Evolutionary conservation across 2,113 vertebrate species (phyloP), one percentile per base, ranked within the genome.

Genomic region (Helogale parvula): DNA sequence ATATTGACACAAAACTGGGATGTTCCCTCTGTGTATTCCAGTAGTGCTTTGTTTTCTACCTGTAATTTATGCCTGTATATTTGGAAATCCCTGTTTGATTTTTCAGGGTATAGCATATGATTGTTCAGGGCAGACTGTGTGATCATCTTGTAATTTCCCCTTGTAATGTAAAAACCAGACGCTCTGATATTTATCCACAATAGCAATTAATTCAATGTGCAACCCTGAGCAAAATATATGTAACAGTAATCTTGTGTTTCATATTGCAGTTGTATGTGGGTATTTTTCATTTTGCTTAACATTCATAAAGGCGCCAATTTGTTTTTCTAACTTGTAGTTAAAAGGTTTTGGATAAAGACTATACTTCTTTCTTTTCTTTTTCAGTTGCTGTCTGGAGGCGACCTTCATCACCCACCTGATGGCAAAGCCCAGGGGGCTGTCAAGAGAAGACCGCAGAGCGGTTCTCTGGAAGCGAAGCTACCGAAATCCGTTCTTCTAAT

Each of bases 351-450:
- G n/a, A 77, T 92, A 33, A 86, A 74, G 2, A 93, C n/a, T 88
- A 14, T 85, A 41, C 82, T 66, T 54, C 45, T 66, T 54, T 54
- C 80, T 94, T 88, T 96, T 96, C 71, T 72, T 94, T 96, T 86
- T 71, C 74, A 99, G 99, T 98, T 66, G 98, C 98, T 85, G 98
- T 98, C 99, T 98, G 98, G 45, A 47, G 45, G 8, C 45, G 45
- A 47, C 7, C 45, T 47, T 47, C 45, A 47, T 47, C 45, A 47
- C 45, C 45, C 45, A 47, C 45, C 8, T 47, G 10, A 47, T 47
- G 45, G 45, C 45, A 47, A 8, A 47, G 45, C 45, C 45, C 45
- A 47, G 45, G 8, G 45, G 45, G 45, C 10, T 9, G 45, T 9
- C 45, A 47, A 47, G 45, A 8, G 45, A 47, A 47, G 45, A 47